phyloP scores from a whole-genome alignment of 2,797 vertebrate genomes.

The Hydrophis major region DNA sequence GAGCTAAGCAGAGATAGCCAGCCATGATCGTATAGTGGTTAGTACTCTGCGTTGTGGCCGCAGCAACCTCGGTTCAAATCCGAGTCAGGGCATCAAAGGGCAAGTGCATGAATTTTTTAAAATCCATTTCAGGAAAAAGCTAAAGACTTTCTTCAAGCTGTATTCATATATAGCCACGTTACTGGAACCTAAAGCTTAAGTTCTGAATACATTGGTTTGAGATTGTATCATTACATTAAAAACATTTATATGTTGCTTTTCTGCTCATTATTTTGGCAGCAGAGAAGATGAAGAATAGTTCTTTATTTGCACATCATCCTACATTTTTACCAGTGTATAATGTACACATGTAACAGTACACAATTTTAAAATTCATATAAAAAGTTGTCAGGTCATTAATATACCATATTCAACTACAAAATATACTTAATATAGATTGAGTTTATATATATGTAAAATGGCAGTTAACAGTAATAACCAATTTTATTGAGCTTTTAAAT shows the following conservation, averaged over 20 bases:
- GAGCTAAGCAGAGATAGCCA: not conserved
- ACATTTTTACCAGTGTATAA: not conserved
- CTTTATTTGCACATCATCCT: not conserved
- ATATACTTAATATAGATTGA: not conserved
- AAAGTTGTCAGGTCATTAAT: not conserved
- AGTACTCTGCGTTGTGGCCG: conserved; percentile 22
- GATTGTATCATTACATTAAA: not conserved
- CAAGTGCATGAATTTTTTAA: not conserved
- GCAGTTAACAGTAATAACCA: not conserved
- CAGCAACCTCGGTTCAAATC: conserved; percentile 30
- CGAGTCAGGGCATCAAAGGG: not conserved
- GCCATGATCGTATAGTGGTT: conserved; percentile 25
- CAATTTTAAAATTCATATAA: not conserved
- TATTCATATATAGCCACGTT: not conserved
- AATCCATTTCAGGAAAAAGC: not conserved
- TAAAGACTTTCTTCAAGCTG: not conserved
- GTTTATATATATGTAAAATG: not conserved
- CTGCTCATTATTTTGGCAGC: not conserved
- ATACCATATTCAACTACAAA: not conserved
- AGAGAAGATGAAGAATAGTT: not conserved
- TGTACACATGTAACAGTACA: not conserved
- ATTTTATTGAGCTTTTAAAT: not conserved
- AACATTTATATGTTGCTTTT: not conserved
- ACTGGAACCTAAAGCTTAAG: not conserved
- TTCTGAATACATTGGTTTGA: not conserved